Evolutionary conservation across 2,888 invertebrate genomes (phyloP).

Genomic region (Drosophila subquinaria): DNA sequence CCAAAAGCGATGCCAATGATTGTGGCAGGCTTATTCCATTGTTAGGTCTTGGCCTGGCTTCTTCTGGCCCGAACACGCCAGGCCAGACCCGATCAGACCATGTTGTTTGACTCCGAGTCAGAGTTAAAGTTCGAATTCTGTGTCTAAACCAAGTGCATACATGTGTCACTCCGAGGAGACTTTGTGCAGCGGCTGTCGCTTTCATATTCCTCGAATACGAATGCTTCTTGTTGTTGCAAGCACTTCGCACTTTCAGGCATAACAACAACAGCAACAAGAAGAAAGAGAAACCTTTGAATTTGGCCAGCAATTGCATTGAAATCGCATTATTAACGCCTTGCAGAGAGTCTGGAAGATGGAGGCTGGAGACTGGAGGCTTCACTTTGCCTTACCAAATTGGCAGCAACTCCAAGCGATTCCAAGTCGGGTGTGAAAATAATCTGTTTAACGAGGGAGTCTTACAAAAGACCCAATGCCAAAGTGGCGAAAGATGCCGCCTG

Average conservation of each 20-base stretch:
- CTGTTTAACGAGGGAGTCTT: constrained; percentile 85
- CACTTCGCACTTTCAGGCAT: constrained; percentile 63
- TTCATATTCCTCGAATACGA: constrained; percentile 55
- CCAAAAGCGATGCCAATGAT: constrained; percentile 58
- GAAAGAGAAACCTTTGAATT: constrained; percentile 58
- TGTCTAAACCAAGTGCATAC: constrained; percentile 85
- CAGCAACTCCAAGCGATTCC: constrained; percentile 50
- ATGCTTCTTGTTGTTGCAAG: constrained; percentile 2
- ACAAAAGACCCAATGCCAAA: constrained; percentile 74
- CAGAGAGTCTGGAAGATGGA: constrained; percentile 19
- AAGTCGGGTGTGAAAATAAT: constrained; percentile 80
- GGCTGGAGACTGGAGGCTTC: constrained; percentile 35
- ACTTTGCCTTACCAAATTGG: constrained; percentile 72
- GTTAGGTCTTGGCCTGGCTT: constrained; percentile 59
- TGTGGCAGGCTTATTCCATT: constrained; percentile 68
- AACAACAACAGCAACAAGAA: constrained; percentile 5
- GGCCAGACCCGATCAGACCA: not conserved
- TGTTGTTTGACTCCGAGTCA: constrained; percentile 4
- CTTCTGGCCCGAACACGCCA: not conserved
- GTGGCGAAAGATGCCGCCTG: constrained; percentile 63
- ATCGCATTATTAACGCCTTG: constrained; percentile 84
- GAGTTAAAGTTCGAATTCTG: constrained; percentile 59
- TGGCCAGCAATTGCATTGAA: constrained; percentile 74
- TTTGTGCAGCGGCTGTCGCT: constrained; percentile 66
- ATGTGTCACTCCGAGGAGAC: constrained; percentile 83